These are phyloP conservation scores for Trypoxylon attenuatum DNA, from an alignment of 2,888 invertebrate genomes.

Conservation along the genomic window DNA sequence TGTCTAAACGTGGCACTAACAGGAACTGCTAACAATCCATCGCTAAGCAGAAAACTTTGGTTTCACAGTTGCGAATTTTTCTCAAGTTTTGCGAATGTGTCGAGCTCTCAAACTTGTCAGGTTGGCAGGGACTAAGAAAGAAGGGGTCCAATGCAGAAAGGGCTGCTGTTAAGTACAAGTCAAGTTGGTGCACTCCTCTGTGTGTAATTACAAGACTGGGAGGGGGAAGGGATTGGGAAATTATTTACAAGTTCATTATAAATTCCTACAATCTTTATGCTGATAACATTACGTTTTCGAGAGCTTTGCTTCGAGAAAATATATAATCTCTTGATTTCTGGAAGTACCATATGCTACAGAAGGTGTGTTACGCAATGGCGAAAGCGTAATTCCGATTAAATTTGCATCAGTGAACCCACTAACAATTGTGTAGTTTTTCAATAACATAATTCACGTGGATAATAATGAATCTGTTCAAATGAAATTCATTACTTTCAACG, in stretches of 20 bases:
- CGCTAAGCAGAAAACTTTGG: conserved; percentile 19
- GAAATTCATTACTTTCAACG: too few species aligned
- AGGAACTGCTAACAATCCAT: conserved; percentile 40
- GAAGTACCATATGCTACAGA: background rate
- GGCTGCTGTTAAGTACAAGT: background rate
- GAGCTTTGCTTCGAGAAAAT: background rate
- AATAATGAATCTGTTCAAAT: too few species aligned
- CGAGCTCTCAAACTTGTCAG: background rate
- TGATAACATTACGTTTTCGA: too few species aligned
- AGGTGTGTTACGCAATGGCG: background rate
- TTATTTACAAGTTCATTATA: background rate
- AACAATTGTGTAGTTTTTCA: too few species aligned
- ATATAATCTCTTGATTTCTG: background rate
- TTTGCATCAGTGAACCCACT: too few species aligned
- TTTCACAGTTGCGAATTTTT: background rate
- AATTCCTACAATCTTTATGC: background rate
- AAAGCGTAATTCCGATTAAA: too few species aligned
- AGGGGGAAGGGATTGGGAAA: too few species aligned
- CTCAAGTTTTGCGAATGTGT: background rate
- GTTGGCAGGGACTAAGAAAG: background rate
- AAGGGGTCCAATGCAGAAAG: background rate
- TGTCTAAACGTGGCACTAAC: conserved; percentile 40
- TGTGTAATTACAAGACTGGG: background rate
- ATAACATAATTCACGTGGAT: too few species aligned
- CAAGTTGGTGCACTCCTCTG: background rate